Percentiles rank a stretch among this genome's conserved stretches.
phyloP scores from a whole-genome alignment of 1,140 invertebrate species.

The Penaeus vannamei region DNA sequence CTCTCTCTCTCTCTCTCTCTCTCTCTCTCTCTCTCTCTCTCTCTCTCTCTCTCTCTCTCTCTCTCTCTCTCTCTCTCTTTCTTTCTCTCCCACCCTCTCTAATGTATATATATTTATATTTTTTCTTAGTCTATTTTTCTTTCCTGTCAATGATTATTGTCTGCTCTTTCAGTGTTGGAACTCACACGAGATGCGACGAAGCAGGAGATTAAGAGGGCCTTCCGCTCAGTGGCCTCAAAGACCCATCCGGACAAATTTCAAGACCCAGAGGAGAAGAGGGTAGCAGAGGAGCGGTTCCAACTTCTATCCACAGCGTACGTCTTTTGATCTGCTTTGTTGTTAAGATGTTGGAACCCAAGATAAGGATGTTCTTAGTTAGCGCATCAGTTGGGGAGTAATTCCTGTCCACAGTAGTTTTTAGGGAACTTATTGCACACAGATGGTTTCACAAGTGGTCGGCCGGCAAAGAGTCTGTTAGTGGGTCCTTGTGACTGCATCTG shows the following conservation, averaged over 20 bases:
- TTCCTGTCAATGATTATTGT: not conserved
- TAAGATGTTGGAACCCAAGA: not conserved
- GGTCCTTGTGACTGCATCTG: too few species aligned
- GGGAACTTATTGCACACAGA: too few species aligned
- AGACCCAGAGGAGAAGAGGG: slow-evolving; percentile 60
- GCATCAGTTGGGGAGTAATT: too few species aligned
- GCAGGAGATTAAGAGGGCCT: slow-evolving; percentile 63
- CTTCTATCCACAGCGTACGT: slow-evolving; percentile 65
- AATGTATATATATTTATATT: too few species aligned
- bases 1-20: too few species aligned
- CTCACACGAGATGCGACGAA: slow-evolving; percentile 64
- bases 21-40: too few species aligned
- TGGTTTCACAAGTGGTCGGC: too few species aligned
- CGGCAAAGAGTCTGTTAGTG: too few species aligned
- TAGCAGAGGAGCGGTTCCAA: slow-evolving; percentile 62
- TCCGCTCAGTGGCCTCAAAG: slow-evolving; percentile 63
- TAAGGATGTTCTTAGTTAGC: not conserved
- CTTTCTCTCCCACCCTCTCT: too few species aligned
- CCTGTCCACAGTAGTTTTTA: too few species aligned
- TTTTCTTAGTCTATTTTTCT: not conserved
- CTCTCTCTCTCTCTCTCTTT: too few species aligned
- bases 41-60: too few species aligned
- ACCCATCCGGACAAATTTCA: slow-evolving; percentile 66
- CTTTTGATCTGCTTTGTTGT: not conserved
- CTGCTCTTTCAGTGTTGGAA: slow-evolving; percentile 50